Evolutionary conservation across 2,113 vertebrate genomes (phyloP), one percentile per base, ranked within the genome.

Genomic region (Caranx melampygus): DNA sequence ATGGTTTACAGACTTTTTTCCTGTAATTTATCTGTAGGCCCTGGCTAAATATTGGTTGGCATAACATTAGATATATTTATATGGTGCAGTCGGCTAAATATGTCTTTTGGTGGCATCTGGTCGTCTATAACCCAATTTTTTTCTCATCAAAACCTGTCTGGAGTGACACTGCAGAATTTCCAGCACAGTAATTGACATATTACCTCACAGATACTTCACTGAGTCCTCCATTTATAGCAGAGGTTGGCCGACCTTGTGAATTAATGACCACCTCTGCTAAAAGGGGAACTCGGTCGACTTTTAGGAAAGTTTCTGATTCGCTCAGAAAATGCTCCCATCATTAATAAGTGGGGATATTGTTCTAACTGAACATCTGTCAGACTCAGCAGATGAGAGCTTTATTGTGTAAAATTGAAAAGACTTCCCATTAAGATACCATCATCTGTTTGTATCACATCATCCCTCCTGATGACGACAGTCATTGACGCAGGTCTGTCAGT

Each of bases 1-100:
- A 74, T 84, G 75, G 76, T 65, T 77, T 69, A 62, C 65, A 55
- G 33, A 11, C 33, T 31, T 69, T 64, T 78, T 45, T 68, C 26
- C n/a, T 26, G 44, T 21, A 2, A 21, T 78, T 81, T 78, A 74
- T 74, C 35, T 78, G 65, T 71, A 54, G 68, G 20, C 60, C 21
- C 21, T 20, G 57, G 40, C 64, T 70, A 2, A 70, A 33, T 31
- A 5, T 37, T 21, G 10, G 44, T 66, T 52, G 45, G 34, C 44
- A 54, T 35, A 35, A 51, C 45, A 35, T 60, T 40, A 5, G 31
- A 76, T 64, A 1, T 34, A 58, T 14, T 37, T 74, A 8, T 26
- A 16, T 0, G 3, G 26, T 58, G 2, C 5, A 47, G 18, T 47
- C 49, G 35, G 20, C 44, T 37, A 77, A 54, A 60, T 62, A 6